These are phyloP conservation scores for Oreotrochilus melanogaster DNA, from an alignment of 2,113 vertebrate species.

Conservation along the genomic window DNA sequence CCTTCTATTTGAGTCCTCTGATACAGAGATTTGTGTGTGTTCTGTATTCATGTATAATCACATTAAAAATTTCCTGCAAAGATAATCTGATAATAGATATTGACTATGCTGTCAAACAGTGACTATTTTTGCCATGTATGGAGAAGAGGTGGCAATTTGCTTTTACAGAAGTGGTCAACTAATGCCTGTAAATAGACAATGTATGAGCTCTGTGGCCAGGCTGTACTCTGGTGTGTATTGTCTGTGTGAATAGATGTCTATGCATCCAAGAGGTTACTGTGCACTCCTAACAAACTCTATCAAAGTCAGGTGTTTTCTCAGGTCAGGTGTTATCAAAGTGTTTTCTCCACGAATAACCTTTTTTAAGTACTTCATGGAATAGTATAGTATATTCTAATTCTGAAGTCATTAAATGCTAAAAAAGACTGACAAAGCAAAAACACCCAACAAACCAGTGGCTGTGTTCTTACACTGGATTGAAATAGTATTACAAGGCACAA, in stretches of 20 bases:
- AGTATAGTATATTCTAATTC: background rate
- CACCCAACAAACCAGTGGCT: background rate
- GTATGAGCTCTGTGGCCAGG: background rate
- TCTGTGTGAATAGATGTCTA: background rate
- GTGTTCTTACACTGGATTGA: background rate
- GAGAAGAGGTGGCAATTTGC: background rate
- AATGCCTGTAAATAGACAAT: rapidly evolving
- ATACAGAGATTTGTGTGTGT: background rate
- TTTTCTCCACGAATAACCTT: background rate
- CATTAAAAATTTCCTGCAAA: background rate
- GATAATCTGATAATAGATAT: background rate
- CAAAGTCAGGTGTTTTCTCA: background rate
- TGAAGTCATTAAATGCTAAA: background rate
- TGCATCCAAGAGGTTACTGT: background rate
- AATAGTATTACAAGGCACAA: background rate
- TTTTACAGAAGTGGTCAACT: background rate
- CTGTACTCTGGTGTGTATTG: too few species aligned
- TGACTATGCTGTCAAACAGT: background rate
- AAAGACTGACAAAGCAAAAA: background rate
- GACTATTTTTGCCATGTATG: background rate
- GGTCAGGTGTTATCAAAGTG: too few species aligned
- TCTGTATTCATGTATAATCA: background rate
- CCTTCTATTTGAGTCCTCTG: background rate
- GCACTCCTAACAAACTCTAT: background rate
- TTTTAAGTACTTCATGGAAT: background rate